Evolutionary conservation across 2,113 vertebrate genomes (phyloP).

Genomic region (Hippocampus mohnikei): DNA sequence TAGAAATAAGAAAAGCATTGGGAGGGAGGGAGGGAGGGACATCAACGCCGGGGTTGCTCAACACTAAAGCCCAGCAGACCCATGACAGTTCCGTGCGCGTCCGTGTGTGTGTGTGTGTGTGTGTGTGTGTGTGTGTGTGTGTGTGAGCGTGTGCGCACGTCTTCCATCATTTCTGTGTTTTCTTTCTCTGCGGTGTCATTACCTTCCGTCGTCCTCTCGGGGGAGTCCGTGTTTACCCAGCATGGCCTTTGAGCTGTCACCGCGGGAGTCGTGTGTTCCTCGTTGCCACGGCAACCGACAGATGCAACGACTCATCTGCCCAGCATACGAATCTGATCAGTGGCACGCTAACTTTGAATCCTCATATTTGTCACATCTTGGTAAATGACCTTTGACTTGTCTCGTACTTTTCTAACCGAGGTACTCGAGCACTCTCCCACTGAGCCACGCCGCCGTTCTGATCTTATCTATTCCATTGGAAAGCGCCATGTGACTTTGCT

Average conservation of each 20-base stretch:
- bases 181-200: conserved; percentile 68
- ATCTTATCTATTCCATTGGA: background rate
- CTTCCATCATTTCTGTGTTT: conserved; percentile 22
- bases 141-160: conserved; percentile 8
- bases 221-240: conserved; percentile 69
- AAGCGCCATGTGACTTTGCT: background rate
- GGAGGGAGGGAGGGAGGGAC: conserved; percentile 20
- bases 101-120: conserved; percentile 7
- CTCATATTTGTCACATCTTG: background rate
- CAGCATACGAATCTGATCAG: conserved; percentile 2
- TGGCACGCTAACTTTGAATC: background rate
- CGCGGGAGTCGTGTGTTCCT: conserved; percentile 35
- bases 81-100: conserved; percentile 5
- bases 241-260: conserved; percentile 52
- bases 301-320: conserved; percentile 19
- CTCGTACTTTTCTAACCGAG: too few species aligned
- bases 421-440: too few species aligned
- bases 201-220: conserved; percentile 56
- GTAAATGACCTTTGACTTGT: too few species aligned
- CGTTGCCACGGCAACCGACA: conserved; percentile 40
- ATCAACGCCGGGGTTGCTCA: conserved; percentile 31
- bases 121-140: background rate
- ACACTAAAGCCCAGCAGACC: conserved; percentile 22
- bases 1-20: conserved; percentile 34
- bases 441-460: too few species aligned